Evolutionary conservation across 2,797 vertebrate species (phyloP).

Genomic region (Merluccius polli): DNA sequence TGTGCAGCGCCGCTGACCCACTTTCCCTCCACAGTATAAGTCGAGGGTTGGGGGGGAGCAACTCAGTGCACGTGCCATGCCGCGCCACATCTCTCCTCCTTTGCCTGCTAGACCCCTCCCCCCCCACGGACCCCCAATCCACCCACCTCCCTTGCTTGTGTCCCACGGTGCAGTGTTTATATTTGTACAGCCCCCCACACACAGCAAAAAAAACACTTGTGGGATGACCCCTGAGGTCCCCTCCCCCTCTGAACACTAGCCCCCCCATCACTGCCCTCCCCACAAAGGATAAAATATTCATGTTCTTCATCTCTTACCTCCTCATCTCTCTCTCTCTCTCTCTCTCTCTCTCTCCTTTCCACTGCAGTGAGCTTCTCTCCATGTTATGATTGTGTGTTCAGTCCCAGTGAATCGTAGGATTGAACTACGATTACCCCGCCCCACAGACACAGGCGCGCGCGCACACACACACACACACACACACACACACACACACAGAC

Average conservation of each 20-base stretch:
- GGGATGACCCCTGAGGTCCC: slow-evolving; percentile 56
- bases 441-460: too few species aligned
- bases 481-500: background rate
- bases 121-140: background rate
- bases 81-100: slow-evolving; percentile 3
- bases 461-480: too few species aligned
- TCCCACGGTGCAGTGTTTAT: slow-evolving; percentile 77
- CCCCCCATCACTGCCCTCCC: background rate
- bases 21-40: background rate
- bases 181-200: slow-evolving; percentile 73
- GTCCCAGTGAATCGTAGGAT: too few species aligned
- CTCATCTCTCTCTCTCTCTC: slow-evolving; percentile 27
- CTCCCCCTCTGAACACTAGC: slow-evolving; percentile 7
- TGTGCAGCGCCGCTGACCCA: background rate
- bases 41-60: slow-evolving; percentile 10
- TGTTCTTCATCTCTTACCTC: slow-evolving; percentile 32
- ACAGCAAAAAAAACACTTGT: slow-evolving; percentile 62
- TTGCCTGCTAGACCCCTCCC: slow-evolving; percentile 53
- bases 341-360: background rate
- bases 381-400: background rate
- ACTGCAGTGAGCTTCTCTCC: background rate
- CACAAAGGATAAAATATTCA: slow-evolving; percentile 82
- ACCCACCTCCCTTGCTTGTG: slow-evolving; percentile 11
- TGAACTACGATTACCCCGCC: too few species aligned
- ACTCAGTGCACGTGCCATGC: background rate